Evolutionary conservation across 2,113 vertebrate genomes (phyloP).

Genomic region (Macrotus californicus): DNA sequence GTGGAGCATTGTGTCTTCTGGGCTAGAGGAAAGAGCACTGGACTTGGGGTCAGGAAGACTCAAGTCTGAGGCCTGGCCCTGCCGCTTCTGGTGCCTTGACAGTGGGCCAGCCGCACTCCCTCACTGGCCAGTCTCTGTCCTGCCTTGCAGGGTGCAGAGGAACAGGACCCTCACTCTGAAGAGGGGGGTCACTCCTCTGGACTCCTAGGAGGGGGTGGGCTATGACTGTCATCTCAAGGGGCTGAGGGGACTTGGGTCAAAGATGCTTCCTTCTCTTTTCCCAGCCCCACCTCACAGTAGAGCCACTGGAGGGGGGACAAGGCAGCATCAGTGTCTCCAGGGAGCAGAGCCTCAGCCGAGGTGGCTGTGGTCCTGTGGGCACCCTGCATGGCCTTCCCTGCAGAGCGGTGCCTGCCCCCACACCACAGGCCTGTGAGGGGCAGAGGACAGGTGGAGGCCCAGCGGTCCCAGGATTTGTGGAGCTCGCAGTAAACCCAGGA

Average conservation of each 20-base stretch:
- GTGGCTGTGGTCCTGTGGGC: accelerated
- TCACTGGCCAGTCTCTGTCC: not conserved
- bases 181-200: not conserved
- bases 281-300: not conserved
- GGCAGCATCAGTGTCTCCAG: not conserved
- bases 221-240: not conserved
- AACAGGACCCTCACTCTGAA: not conserved
- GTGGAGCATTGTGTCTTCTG: not conserved
- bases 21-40: not conserved
- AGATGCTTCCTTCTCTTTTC: not conserved
- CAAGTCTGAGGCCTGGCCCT: not conserved
- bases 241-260: not conserved
- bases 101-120: no score
- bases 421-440: not conserved
- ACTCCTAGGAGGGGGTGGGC: not conserved
- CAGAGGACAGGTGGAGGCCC: not conserved
- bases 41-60: not conserved
- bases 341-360: not conserved
- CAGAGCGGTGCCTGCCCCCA: not conserved
- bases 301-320: not conserved
- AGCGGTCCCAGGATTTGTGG: not conserved
- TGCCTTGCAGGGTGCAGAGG: not conserved
- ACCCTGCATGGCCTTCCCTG: not conserved
- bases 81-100: not conserved
- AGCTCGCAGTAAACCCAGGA: not conserved